Evolutionary conservation across 2,888 invertebrate genomes (phyloP), one percentile per base, ranked within the genome.

Genomic region (Troides helena): DNA sequence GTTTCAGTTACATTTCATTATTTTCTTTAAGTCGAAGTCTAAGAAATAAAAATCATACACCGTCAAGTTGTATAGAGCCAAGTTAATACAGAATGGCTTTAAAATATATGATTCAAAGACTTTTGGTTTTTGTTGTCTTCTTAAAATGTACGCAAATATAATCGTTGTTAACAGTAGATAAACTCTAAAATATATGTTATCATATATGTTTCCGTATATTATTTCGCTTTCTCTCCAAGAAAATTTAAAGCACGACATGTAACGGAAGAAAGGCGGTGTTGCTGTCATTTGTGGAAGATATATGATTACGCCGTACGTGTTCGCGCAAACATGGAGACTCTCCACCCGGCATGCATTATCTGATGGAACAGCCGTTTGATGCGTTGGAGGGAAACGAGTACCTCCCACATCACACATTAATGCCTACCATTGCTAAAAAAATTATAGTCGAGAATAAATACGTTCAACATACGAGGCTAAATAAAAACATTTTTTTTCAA

Each of bases 241-340:
- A 50, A 30, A 57, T 59, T 65, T 65, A 59, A 30, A 65, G n/a
- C 65, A 25, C 10, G 65, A 59, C 65, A 59, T 14, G 30, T 39
- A 23, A 56, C 18, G 39, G 36, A 61, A 53, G 53, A 61, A 67
- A 67, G 39, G 53, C 36, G 56, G 30, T 53, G 67, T 25, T 23
- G 53, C 56, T 23, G 67, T 67, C 60, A 53, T 61, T 61, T 36
- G 39, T 36, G 36, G 21, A 67, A 67, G 67, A 67, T 67, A 18
- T 67, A 67, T 62, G 53, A 61, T 67, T 61, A 67, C 23, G 56
- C 23, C 61, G 67, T 61, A 61, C 67, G 61, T 67, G 67, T 61
- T 36, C 23, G 30, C 60, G 66, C 67, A 67, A 67, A 61, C 67
- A 67, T 30, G 30, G 53, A 60, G 53, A 67, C 61, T 36, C 61